Conservation (phyloP, 2,113 vertebrate genomes). For the Dicaeum eximium region DNA sequence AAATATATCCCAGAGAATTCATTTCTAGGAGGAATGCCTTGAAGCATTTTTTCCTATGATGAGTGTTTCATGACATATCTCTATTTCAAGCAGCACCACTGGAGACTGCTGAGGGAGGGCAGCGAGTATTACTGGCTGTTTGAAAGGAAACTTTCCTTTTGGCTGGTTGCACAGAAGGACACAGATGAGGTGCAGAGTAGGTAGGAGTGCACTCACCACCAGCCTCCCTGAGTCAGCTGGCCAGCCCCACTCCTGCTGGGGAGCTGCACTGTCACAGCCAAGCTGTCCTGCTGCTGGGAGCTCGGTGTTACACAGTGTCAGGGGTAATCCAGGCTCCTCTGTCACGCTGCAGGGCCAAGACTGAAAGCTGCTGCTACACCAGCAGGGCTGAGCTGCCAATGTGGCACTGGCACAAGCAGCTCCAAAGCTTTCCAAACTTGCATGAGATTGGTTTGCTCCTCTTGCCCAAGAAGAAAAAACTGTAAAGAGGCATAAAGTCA, state of each 20-base stretch:
- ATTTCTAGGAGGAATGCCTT: not conserved
- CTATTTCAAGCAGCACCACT: not conserved
- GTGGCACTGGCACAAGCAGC: not conserved
- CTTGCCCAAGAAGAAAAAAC: not conserved
- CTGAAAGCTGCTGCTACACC: rapidly evolving
- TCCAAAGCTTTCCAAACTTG: not conserved
- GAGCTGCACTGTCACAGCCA: not conserved
- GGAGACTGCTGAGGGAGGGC: not conserved
- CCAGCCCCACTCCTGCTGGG: rapidly evolving
- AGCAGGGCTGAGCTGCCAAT: not conserved
- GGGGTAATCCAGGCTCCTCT: not conserved
- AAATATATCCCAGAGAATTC: not conserved
- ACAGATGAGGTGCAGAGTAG: rapidly evolving
- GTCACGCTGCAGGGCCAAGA: not conserved
- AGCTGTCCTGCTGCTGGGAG: not conserved
- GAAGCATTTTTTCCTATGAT: not conserved
- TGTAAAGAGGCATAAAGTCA: not conserved
- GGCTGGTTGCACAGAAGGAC: not conserved
- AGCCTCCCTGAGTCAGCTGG: not conserved
- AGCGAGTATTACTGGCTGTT: not conserved
- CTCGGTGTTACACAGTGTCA: rapidly evolving
- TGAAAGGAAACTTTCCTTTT: not conserved
- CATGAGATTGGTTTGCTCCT: not conserved
- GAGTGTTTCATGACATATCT: not conserved
- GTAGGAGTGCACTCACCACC: not conserved